Evolutionary conservation across 2,888 invertebrate species (phyloP), one percentile per base, ranked within the genome.

Genomic region (Malthinus seriepunctatus): DNA sequence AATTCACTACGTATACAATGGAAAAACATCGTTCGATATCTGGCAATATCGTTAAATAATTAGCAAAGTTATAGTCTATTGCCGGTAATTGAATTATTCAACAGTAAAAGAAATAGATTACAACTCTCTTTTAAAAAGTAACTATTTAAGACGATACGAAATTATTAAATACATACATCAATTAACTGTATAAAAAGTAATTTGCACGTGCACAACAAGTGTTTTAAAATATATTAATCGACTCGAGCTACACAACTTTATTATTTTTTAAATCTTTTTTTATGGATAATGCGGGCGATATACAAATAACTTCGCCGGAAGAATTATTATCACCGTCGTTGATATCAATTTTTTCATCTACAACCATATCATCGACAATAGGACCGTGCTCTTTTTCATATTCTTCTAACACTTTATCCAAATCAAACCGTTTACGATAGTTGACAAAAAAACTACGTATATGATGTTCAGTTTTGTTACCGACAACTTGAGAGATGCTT

Each of bases 381-480:
- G 75, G 86, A 5, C 87, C 89, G 67, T 88, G 86, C 69, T 91
- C 91, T 32, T 88, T 88, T 74, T 93, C 93, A 78, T 88, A 91
- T 71, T 96, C 95, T 71, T 90, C 88, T 49, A 96, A 81, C 34
- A 93, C 88, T 11, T 86, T 86, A 77, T 97, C 96, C 66, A 97
- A 82, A 79, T 93, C 93, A 79, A 91, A 95, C 56, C 93, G 87
- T 67, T 93, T 88, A 46, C 95, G 87, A 79, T 97, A 93, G 75
- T 93, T 95, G 7, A 92, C 86, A 80, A 93, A 97, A 81, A 97
- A 97, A 47, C 90, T 89, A 64, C 95, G 88, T 44, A 97, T 85
- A 76, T 97, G 96, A 48, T 90, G 88, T 79, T 96, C 97, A 1
- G 93, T 95, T 82, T 97, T 97, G 50, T 95, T 97, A 62, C 95